Conservation (phyloP, 2,888 invertebrate species). For the Acrocyrtus sp. region DNA sequence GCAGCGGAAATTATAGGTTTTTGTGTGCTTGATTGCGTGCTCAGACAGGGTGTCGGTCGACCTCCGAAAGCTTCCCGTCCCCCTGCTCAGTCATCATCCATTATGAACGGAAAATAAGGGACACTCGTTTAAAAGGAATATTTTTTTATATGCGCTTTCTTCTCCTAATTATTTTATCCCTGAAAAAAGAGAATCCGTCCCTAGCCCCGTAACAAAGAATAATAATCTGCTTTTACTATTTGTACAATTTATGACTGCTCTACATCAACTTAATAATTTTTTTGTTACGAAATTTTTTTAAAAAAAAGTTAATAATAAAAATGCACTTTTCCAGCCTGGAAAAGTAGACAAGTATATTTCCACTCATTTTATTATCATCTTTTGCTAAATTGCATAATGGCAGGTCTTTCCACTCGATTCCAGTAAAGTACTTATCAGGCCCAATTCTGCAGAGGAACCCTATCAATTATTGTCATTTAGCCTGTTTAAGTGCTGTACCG, state of each 20-base stretch:
- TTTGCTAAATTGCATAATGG: constrained; percentile 23
- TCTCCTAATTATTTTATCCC: not conserved
- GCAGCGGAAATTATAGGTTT: constrained; percentile 7
- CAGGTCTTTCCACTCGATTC: not conserved
- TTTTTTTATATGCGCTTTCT: too few species aligned
- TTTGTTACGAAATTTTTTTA: not conserved
- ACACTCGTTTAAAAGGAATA: too few species aligned
- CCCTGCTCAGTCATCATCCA: constrained; percentile 1
- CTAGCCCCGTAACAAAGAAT: not conserved
- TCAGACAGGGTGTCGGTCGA: constrained; percentile 38
- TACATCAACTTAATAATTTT: too few species aligned
- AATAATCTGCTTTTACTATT: not conserved
- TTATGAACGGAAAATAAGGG: too few species aligned
- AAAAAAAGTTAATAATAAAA: not conserved
- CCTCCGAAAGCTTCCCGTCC: constrained; percentile 14
- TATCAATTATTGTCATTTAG: constrained; percentile 34
- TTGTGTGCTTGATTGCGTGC: constrained; percentile 38
- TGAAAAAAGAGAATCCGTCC: not conserved
- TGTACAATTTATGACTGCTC: too few species aligned
- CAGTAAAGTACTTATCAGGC: not conserved
- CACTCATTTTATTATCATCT: constrained; percentile 3
- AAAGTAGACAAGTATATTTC: not conserved
- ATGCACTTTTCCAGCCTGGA: not conserved
- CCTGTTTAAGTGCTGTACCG: too few species aligned
- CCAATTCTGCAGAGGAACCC: not conserved